Evolutionary conservation across 2,113 vertebrate genomes (phyloP), one percentile per base, ranked within the genome.

Genomic region (Aix galericulata): DNA sequence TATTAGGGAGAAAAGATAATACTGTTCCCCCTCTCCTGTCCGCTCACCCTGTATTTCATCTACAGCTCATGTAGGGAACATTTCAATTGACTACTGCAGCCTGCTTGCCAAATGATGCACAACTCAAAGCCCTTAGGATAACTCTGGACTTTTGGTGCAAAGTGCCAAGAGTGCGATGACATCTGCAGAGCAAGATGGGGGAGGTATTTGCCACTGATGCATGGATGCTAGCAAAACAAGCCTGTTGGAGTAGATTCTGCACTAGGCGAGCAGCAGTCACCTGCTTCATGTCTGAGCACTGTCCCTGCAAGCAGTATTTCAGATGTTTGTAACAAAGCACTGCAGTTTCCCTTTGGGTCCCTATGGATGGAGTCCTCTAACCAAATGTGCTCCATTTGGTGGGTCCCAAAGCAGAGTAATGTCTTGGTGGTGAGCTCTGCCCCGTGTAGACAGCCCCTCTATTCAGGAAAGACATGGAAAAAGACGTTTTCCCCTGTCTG

Each of bases 1-100:
- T 87, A 74, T 92, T 93, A 93, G n/a, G 26, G 69, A 92, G 48
- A 86, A 92, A 82, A 84, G 83, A 82, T 85, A 91, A 85, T 80
- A 52, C 2, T 60, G 58, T 52, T 96, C 20, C 27, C 36, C 85
- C 36, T 69, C 31, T 66, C 52, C 73, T 53, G 62, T 89, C 44
- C 1, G 1, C 55, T 94, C 81, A 84, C 53, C 44, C 73, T 82
- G 58, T 44, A 58, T 87, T 94, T 91, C 50, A 73, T 62, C 50
- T 83, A 80, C 84, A 88, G 58, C 78, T 88, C 59, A 13, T 5
- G 17, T 32, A 86, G 91, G 73, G 46, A 93, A 48, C 59, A 68
- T 85, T 93, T 87, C 79, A 71, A 34, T 75, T 29, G 63, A 44
- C 36, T 77, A 13, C 75, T 60, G 69, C 68, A 81, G 59, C 76